These are phyloP conservation scores for Xylocopa sonorina DNA, from an alignment of 1,140 invertebrate species.

Conservation along the genomic window DNA sequence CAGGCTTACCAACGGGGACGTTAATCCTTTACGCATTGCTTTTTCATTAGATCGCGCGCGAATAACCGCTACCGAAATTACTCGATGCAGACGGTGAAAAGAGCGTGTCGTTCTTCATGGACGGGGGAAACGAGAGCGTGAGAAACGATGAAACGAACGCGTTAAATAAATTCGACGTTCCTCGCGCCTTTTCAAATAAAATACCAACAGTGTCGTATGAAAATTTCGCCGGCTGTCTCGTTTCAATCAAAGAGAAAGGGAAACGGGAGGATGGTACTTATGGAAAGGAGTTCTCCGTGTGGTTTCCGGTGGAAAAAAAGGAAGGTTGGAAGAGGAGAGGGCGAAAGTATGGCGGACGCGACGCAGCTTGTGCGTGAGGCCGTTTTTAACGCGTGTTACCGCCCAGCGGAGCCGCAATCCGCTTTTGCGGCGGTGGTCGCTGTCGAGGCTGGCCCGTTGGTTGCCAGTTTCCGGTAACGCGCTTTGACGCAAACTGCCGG, in stretches of 20 bases:
- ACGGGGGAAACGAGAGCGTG: too few relatives aligned
- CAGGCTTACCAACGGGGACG: slow-evolving; percentile 40
- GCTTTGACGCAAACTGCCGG: slow-evolving; percentile 71
- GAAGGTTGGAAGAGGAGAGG: slow-evolving; percentile 1
- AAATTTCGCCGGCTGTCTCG: too few relatives aligned
- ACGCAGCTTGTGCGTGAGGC: slow-evolving; percentile 45
- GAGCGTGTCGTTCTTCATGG: too few relatives aligned
- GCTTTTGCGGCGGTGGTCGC: slow-evolving; percentile 75
- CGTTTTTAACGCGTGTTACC: slow-evolving; percentile 69
- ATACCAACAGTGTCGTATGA: too few relatives aligned
- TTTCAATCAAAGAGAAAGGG: slow-evolving; percentile 9
- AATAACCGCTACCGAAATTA: slow-evolving; percentile 29
- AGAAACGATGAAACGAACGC: too few relatives aligned
- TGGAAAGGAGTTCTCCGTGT: neutral
- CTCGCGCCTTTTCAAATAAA: too few relatives aligned
- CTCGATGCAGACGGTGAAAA: neutral
- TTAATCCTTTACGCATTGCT: slow-evolving; percentile 58
- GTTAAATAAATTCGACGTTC: too few relatives aligned
- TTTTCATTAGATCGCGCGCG: slow-evolving; percentile 53
- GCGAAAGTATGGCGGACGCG: slow-evolving; percentile 7
- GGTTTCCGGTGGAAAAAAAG: neutral
- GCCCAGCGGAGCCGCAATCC: slow-evolving; percentile 70
- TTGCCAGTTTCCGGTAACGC: slow-evolving; percentile 75
- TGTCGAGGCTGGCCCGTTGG: slow-evolving; percentile 66
- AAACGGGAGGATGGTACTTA: neutral